Evolutionary conservation across 64 coral and sea anemone species (phyloP), one percentile per base, ranked within the genome.

Genomic region (Dendrophyllia cribrosa): DNA sequence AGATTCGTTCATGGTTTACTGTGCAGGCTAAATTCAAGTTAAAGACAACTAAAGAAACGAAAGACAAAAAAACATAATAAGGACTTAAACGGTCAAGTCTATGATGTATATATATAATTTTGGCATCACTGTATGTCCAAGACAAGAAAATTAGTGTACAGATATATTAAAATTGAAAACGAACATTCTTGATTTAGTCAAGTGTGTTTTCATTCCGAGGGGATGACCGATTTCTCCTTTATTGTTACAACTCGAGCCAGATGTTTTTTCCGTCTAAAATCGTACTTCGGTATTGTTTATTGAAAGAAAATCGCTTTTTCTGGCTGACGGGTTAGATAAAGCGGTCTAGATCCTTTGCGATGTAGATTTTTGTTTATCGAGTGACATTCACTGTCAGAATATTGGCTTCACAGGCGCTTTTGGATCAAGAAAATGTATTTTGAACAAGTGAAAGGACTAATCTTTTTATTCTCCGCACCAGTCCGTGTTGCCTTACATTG

Each of bases 101-200:
- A 91, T 75, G 78, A 83, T 86, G 72, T 93, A 78, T 86, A 91
- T 91, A 77, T 85, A 75, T 83, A 84, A 84, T 68, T 62, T 84
- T 84, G 80, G 80, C 80, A 84, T 20, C 44, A 66, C 45, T 84
- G 47, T 84, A 84, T 84, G 60, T 26, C 50, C 10, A 21, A 87
- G 82, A 78, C 72, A 93, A 66, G 78, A 87, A 75, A 87, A 24
- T 93, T 83, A 86, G 85, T 78, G 85, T 93, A 93, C 70, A 93
- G 75, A 72, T 85, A 77, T 92, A 93, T 93, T 93, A 93, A 92
- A 93, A 93, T 78, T 86, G 83, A 93, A 93, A 69, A 87, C 25
- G 72, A 87, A 93, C 70, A 13, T 64, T 51, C 70, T 78, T 63
- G 26, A 77, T 93, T 92, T 87, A 25, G 59, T 88, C 72, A 76